phyloP scores from a whole-genome alignment of 1,140 invertebrate genomes.

The Diabrotica undecimpunctata region DNA sequence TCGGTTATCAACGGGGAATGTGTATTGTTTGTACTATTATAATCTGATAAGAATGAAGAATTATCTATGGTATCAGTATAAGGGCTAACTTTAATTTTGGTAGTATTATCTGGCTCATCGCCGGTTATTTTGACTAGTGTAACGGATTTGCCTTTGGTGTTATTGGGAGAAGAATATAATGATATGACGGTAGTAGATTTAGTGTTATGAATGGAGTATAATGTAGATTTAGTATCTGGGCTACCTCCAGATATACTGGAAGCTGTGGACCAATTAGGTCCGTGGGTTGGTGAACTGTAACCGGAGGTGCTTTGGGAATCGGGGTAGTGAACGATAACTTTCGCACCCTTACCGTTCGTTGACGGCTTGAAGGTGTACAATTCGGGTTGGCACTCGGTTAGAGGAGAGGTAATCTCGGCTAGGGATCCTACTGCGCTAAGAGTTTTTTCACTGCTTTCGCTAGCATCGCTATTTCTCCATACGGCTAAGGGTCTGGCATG shows the following conservation, averaged over 20 bases:
- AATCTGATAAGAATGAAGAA: conserved; percentile 21
- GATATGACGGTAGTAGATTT: conserved; percentile 45
- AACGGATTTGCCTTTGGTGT: conserved; percentile 40
- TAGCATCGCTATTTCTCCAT: conserved; percentile 41
- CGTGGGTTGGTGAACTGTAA: conserved; percentile 48
- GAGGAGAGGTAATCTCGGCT: conserved; percentile 42
- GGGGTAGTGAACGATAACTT: conserved; percentile 40
- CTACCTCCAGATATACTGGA: conserved; percentile 45
- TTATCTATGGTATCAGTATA: conserved; percentile 12
- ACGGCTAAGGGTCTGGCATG: conserved; percentile 32
- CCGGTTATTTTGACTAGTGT: conserved; percentile 45
- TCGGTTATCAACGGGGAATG: conserved; percentile 12
- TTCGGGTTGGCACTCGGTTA: conserved; percentile 38
- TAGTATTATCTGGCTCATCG: conserved; percentile 24
- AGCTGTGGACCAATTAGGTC: conserved; percentile 44
- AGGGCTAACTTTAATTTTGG: conserved; percentile 4
- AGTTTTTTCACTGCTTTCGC: conserved; percentile 46
- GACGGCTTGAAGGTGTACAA: conserved; percentile 38
- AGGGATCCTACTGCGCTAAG: conserved; percentile 45
- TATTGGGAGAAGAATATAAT: conserved; percentile 36
- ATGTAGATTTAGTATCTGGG: conserved; percentile 40
- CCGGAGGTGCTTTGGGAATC: conserved; percentile 50
- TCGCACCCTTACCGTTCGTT: conserved; percentile 43
- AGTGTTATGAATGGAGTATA: conserved; percentile 45
- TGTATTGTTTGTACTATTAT: conserved; percentile 6